Evolutionary conservation across 2,888 invertebrate species (phyloP), one percentile per base, ranked within the genome.

Genomic region (Synanthedon andrenaeformis): DNA sequence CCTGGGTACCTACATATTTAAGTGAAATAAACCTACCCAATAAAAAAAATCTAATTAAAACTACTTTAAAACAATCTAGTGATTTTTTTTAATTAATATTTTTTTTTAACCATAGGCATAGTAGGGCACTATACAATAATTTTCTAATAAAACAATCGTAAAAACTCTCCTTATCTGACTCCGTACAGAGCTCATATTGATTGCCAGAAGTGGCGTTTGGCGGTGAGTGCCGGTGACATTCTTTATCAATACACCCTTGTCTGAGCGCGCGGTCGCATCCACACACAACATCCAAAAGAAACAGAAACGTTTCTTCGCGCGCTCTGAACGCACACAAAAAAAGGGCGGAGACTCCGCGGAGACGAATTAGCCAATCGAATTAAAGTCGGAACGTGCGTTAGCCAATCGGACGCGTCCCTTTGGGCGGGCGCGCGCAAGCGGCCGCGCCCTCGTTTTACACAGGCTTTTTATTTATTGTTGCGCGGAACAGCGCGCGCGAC

Each of bases 391-490:
- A 60, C 68, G 63, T 57, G 61, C 58, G 63, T 62, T 66, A 75
- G 70, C 90, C 89, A 90, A 90, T 89, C 64, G 72, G 71, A 58
- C 61, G 57, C 60, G 60, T 65, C 65, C 65, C 74, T 60, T 78
- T 75, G 83, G 84, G 82, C 80, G 82, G 80, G 78, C 77, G 82
- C 79, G 82, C 82, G 82, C 83, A 78, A 79, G 76, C 79, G 78
- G 82, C 88, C 88, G 89, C 88, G 89, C 88, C 86, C 82, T 82
- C 82, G 76, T 67, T 70, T 70, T 76, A 80, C 88, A 82, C 84
- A 82, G 76, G 77, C 90, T 90, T 91, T 91, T 91, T 91, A 91
- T 91, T 91, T 91, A 91, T 91, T 91, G 90, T 90, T 89, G 90
- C 91, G 89, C 91, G 90, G 89, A 86, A 88, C 88, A 87, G 84